phyloP scores from a whole-genome alignment of 2,888 invertebrate genomes.

The Oscheius sp. region DNA sequence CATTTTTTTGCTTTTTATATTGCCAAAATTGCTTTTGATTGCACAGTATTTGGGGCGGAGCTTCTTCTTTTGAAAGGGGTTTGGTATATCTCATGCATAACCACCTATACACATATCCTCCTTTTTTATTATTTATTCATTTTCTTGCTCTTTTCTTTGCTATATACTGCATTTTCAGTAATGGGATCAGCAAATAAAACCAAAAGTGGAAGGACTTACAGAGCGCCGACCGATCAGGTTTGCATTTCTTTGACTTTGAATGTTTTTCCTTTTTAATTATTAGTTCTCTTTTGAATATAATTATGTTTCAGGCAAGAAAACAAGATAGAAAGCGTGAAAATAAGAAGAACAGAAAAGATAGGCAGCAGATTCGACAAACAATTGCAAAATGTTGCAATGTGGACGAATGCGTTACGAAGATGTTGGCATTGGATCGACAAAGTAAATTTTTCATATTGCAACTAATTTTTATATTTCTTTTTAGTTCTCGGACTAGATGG shows the following conservation, averaged over 20 bases:
- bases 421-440: conserved; percentile 54
- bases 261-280: neutral
- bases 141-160: neutral
- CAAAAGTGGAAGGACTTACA: conserved; percentile 53
- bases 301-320: conserved; percentile 52
- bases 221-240: conserved; percentile 60
- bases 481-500: conserved; percentile 57
- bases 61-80: too few species aligned
- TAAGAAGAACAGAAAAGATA: conserved; percentile 56
- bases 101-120: too few species aligned
- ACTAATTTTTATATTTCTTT: conserved; percentile 21
- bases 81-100: too few species aligned
- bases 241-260: neutral
- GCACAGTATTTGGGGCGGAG: too few species aligned
- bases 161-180: conserved; percentile 2
- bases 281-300: neutral
- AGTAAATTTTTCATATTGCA: conserved; percentile 37
- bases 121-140: too few species aligned
- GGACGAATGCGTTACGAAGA: conserved; percentile 54
- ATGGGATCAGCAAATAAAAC: conserved; percentile 55
- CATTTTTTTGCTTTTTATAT: too few species aligned
- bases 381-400: conserved; percentile 58
- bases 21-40: too few species aligned
- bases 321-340: conserved; percentile 52
- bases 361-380: conserved; percentile 56